phyloP scores from a whole-genome alignment of 2,113 vertebrate genomes.

The Caranx ignobilis region DNA sequence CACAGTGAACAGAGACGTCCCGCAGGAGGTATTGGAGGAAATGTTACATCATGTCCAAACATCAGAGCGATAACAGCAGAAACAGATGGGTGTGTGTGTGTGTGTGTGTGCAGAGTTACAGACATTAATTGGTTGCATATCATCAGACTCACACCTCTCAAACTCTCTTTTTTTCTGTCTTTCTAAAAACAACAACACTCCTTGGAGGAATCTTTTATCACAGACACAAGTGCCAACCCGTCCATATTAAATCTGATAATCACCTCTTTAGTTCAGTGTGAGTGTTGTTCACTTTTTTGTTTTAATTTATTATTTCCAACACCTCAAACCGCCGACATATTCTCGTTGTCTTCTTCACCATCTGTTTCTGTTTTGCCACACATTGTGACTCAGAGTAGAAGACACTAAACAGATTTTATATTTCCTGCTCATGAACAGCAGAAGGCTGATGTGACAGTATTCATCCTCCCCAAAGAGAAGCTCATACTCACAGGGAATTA shows the following conservation, averaged over 20 bases:
- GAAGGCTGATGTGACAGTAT: slow-evolving; percentile 11
- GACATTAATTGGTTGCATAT: too few species aligned
- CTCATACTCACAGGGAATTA: slow-evolving; percentile 35
- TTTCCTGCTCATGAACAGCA: neutral
- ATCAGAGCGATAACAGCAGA: neutral
- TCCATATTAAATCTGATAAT: slow-evolving; percentile 2
- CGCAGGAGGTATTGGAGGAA: slow-evolving; percentile 6
- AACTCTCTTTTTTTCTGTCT: neutral
- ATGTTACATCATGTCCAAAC: slow-evolving; percentile 14
- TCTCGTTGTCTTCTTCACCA: slow-evolving; percentile 42
- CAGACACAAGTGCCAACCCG: neutral
- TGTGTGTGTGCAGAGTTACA: neutral
- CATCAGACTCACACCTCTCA: neutral
- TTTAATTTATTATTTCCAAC: neutral
- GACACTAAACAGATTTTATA: neutral
- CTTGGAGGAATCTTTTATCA: neutral
- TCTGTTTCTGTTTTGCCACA: slow-evolving; percentile 30
- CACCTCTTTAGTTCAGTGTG: slow-evolving; percentile 11
- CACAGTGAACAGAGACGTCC: neutral
- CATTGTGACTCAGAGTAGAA: slow-evolving; percentile 11
- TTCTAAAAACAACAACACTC: too few species aligned
- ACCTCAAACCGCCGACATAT: slow-evolving; percentile 39
- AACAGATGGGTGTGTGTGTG: neutral
- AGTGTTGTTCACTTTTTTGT: neutral
- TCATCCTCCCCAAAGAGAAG: neutral